Base-by-base conservation (phyloP, 2,113 vertebrate genomes). In the Sylvietta virens region DNA sequence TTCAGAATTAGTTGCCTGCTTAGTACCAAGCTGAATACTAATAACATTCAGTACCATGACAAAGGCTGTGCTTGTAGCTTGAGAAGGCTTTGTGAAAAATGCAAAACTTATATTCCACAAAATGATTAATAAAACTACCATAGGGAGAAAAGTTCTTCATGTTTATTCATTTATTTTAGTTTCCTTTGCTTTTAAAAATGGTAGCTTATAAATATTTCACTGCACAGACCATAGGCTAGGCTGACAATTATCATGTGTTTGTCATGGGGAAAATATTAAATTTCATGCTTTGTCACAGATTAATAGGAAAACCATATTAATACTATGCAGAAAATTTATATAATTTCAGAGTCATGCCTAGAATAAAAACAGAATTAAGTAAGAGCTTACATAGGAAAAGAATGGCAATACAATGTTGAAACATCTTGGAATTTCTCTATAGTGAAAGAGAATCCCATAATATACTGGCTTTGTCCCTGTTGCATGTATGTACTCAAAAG, bases 241-340 rank as follows among this genome's bases (percentile, higher is more conserved):
- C 35, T 91, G 91, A 91, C 70, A 86, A 82, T 93, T 92, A 90
- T 91, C 71, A 90, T 88, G 81, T 83, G 30, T 80, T 95, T 85
- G n/a, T 89, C 81, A 85, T 77, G 45, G 62, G 31, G 54, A 95
- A 96, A 95, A 88, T 91, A 51, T 44, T 92, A 80, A 61, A 85
- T 96, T 70, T 95, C 67, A 86, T 86, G 81, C 54, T 42, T 70
- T 96, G 27, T 58, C 94, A 73, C 56, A 86, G 62, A 80, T 90
- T 91, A 95, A 83, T 77, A 70, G 30, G 35, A 92, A 95, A 89
- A 70, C 6, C 8, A 6, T 81, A 71, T 71, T 91, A 84, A 87
- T 62, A 30, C 11, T 51, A 28, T 80, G 42, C n/a, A 91, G 71
- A 72, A 35, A 82, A 73, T 72, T 39, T 80, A 37, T 82, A 44